Evolutionary conservation across 2,113 vertebrate genomes (phyloP), one percentile per base, ranked within the genome.

Genomic region (Corythaixoides concolor): DNA sequence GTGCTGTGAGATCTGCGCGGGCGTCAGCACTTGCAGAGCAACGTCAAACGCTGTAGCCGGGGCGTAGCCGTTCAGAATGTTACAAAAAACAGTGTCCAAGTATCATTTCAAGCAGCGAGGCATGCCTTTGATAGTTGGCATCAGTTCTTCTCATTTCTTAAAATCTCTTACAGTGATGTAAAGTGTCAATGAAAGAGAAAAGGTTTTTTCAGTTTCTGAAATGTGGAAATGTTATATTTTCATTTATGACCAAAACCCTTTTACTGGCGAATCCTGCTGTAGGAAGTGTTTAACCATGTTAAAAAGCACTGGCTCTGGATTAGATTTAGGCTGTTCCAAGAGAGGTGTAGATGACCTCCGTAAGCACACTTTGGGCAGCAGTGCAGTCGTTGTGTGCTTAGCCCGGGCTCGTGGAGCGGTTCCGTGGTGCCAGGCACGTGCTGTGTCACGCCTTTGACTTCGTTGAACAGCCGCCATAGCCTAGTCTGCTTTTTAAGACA

Each of bases 31-130:
- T 9, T 21, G 30, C 53, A 53, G 49, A 60, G 35, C 35, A 7
- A 2, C 2, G 28, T 2, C n/a, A 50, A 2, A n/a, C 0, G 0
- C 22, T 32, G 37, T 10, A 21, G n/a, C 6, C 9, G 15, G 41
- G 24, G 9, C 0, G 2, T 24, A 35, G 10, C n/a, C 26, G 7
- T 19, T 32, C 14, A 35, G 10, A 5, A 5, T 22, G 12, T 6
- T 82, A 7, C 2, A 13, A 24, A 47, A 59, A 68, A 15, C 2
- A 3, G 1, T 5, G 18, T 12, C 23, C 22, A 8, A 41, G 24
- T 26, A 73, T 37, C 62, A 28, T 59, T 83, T 63, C 6, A 59
- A 58, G 52, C 28, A 19, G 11, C 20, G 15, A 6, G 21, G 15
- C 5, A 20, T 76, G 22, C 26, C 60, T 75, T 27, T 78, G 43